A percentile compares a stretch with the other conserved stretches of the same genome.
phyloP scores from a whole-genome alignment of 1,140 invertebrate genomes.

The Anagrus nilaparvatae region DNA sequence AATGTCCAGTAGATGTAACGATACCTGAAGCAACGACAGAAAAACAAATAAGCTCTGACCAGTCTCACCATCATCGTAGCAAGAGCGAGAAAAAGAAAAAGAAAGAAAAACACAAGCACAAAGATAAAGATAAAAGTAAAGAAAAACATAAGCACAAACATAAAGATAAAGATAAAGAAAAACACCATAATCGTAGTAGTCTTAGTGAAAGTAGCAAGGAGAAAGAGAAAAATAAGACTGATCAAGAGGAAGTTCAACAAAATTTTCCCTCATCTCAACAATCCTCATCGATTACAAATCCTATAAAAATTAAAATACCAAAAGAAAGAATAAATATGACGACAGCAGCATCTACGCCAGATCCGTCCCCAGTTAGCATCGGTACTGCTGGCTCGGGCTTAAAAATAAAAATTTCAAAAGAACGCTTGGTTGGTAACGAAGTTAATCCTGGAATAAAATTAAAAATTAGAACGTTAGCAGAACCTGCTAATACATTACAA shows the following conservation, averaged over 20 bases:
- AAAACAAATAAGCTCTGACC: no score
- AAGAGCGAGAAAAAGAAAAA: conserved; percentile 53
- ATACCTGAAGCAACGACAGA: conserved; percentile 1
- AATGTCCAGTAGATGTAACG: conserved; percentile 11
- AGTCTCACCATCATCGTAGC: conserved; percentile 41
- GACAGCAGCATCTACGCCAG: conserved; percentile 4
- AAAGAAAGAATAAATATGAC: conserved; percentile 49
- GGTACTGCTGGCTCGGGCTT: conserved; percentile 34
- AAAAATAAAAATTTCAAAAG: conserved; percentile 57
- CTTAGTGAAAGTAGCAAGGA: conserved; percentile 38
- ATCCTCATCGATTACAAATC: conserved; percentile 29
- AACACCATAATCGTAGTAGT: no score
- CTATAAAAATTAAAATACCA: conserved; percentile 57
- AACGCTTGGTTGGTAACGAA: conserved; percentile 40
- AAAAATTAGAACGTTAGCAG: conserved; percentile 13
- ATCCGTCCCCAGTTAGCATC: not conserved
- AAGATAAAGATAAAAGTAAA: conserved; percentile 57
- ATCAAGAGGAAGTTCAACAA: conserved; percentile 1
- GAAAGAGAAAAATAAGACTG: conserved; percentile 28
- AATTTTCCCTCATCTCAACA: not conserved
- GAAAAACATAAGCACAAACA: conserved; percentile 56
- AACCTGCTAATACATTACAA: conserved; percentile 23
- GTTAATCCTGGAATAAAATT: conserved; percentile 21
- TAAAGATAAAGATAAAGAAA: conserved; percentile 48
- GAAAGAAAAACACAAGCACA: conserved; percentile 55